Base-by-base conservation (phyloP, 2,113 vertebrate species). In the Chloroceryle aenea region DNA sequence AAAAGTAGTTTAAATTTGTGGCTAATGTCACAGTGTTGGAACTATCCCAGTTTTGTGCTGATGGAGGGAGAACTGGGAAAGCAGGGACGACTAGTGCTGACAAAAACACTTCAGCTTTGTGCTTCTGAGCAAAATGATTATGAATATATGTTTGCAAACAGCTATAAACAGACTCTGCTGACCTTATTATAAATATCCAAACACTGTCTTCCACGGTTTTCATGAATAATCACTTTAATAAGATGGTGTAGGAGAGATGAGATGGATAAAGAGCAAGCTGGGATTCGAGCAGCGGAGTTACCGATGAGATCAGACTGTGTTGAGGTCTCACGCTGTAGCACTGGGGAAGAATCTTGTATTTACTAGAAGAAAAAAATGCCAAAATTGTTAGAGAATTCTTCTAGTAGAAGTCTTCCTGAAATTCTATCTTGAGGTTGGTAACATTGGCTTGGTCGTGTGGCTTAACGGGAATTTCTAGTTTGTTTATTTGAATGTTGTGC, bases 131-230 rank as follows among this genome's bases (percentile, higher is more conserved):
- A 93, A 81, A 93, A 86, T 75, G 59, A 81, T 77, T 93, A 92
- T 59, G 38, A 77, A 74, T 86, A 19, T 59, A 19, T 90, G 64
- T 93, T 95, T 95, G 64, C 73, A 84, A 85, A 90, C 68, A 85
- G 64, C 76, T 78, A 40, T 95, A 93, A 96, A 93, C 93, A 93
- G 75, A 78, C 72, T 74, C 86, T 80, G 91, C 67, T 95, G 85
- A 64, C 75, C 80, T 94, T 80, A 73, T 87, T 67, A n/a, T 88
- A 93, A 90, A 75, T 89, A 80, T 43, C 72, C 72, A 88, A 90
- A 88, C 59, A 48, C 56, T 86, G 90, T 86, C 72, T 90, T 94
- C 61, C 68, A 68, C 9, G 14, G 56, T 85, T 94, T 96, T 87
- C 30, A 7, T 90, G 52, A 85, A 63, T 89, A 90, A 91, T 94